Evolutionary conservation across 1,140 invertebrate species (phyloP), one percentile per base, ranked within the genome.

Genomic region (Aphaenogaster floridana): DNA sequence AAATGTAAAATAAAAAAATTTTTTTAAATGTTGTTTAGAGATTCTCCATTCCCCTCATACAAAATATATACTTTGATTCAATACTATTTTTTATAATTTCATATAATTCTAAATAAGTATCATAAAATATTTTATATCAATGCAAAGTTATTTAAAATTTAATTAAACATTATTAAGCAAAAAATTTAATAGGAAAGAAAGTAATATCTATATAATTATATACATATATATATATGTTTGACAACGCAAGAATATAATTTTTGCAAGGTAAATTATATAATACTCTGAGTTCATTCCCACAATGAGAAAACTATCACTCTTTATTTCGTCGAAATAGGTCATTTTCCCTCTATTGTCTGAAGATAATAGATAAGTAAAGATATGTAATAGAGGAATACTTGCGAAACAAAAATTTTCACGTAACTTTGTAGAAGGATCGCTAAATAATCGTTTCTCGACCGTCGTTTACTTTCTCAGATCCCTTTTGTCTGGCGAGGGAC

Each of bases 401-500:
- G 9, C 28, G n/a, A 54, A 13, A 21, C 15, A 34, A 63, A 42
- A 80, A 42, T 68, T 66, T 45, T 3, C 7, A 74, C 11, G 36
- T 21, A 15, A 59, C 6, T 15, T 57, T 42, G 13, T n/a, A 8
- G 11, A 61, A 50, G 2, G 5, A 72, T 59, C 42, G 15, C 28
- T 28, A 39, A n/a, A 39, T 74, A 21, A 59, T 61, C 13, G 34
- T 54, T 45, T 17, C n/a, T 87, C 88, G 66, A 28, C 36, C 61
- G 59, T 59, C 36, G 21, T 52, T 54, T 54, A 48, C 50, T 86
- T 64, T 86, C 11, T 63, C 48, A 57, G 42, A 63, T 72, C 36
- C 64, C 88, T 89, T 90, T 84, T 69, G 52, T 86, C 48, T 34
- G 42, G 5, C 50, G 87, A 48, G 34, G 9, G 59, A 66, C 69